Evolutionary conservation across 1,140 invertebrate species (phyloP), one percentile per base, ranked within the genome.

Genomic region (Hetaerina americana): DNA sequence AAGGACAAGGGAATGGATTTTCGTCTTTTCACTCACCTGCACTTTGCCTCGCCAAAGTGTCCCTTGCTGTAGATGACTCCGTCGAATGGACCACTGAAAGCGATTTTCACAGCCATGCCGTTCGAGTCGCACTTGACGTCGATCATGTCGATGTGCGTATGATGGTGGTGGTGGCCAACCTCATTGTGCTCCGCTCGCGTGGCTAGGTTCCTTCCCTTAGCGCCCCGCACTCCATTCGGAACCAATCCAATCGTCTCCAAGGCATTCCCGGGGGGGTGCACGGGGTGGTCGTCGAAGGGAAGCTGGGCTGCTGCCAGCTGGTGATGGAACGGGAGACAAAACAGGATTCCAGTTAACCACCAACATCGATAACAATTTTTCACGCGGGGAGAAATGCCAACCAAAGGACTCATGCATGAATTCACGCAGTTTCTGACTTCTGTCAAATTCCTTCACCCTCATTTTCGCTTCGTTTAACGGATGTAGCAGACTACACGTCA

Each of bases 11-110:
- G n/a, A n/a, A n/a, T n/a, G n/a, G n/a, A n/a, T n/a, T n/a, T 10
- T 71, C 12, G 18, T 40, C 25, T 66, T 26, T 72, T 73, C 6
- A 80, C 81, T 83, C 78, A 89, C 87, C 84, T 85, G 84, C 88
- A 90, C 72, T 85, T 87, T 12, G 86, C 85, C 76, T 90, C 87
- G 40, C 84, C 84, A 75, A 85, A 85, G 72, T 86, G 84, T 15
- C 89, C 88, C 77, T 90, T 89, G 74, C 88, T 90, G 81, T 90
- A 91, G 28, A 91, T 85, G 22, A 90, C 84, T n/a, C 89, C 89
- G 73, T 88, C 84, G 75, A 89, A 91, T 0, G 85, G 80, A 57
- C 84, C 82, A 3, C 85, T 81, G 76, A 90, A 90, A 27, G 87
- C 84, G 0, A 91, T 82, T 28, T 84, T 84, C 1, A 91, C 88